These are phyloP conservation scores for Rugalucina vietnamica DNA, from an alignment of 2,888 invertebrate species.

Conservation along the genomic window DNA sequence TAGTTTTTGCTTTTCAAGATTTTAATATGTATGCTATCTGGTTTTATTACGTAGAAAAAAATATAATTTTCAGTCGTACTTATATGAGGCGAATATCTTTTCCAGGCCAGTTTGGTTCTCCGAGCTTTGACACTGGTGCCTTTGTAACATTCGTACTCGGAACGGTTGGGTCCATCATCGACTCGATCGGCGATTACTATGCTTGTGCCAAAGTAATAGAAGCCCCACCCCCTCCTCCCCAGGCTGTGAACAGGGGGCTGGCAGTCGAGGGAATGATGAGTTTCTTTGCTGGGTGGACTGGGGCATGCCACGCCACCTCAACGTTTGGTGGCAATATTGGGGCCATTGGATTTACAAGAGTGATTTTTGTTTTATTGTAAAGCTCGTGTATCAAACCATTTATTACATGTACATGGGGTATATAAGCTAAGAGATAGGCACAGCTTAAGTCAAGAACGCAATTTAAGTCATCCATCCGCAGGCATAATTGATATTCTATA, in stretches of 20 bases:
- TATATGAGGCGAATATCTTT: too few species aligned
- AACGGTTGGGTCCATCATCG: constrained; percentile 66
- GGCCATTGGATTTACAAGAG: constrained; percentile 93
- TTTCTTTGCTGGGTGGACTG: constrained; percentile 91
- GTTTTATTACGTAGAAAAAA: too few species aligned
- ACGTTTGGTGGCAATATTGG: constrained; percentile 95
- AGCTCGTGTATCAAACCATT: too few species aligned
- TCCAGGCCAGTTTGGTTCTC: constrained; percentile 71
- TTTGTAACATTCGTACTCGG: constrained; percentile 67
- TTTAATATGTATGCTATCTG: not conserved
- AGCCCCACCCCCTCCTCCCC: constrained; percentile 92
- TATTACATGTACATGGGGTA: too few species aligned
- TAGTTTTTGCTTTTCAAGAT: not conserved
- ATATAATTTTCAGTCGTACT: too few species aligned
- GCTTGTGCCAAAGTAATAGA: constrained; percentile 89
- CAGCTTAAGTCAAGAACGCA: too few species aligned
- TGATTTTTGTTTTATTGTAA: constrained; percentile 76
- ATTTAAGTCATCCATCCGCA: too few species aligned
- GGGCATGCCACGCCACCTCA: constrained; percentile 93
- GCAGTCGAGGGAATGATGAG: constrained; percentile 91
- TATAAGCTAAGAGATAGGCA: too few species aligned
- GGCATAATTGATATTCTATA: too few species aligned
- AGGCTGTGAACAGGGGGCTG: constrained; percentile 85
- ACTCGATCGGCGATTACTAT: constrained; percentile 91
- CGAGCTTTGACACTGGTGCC: constrained; percentile 57